A percentile compares a stretch with the other conserved stretches of the same genome.
Evolutionary conservation across 2,888 invertebrate genomes (phyloP).

Genomic region (Epicampocera succincta): DNA sequence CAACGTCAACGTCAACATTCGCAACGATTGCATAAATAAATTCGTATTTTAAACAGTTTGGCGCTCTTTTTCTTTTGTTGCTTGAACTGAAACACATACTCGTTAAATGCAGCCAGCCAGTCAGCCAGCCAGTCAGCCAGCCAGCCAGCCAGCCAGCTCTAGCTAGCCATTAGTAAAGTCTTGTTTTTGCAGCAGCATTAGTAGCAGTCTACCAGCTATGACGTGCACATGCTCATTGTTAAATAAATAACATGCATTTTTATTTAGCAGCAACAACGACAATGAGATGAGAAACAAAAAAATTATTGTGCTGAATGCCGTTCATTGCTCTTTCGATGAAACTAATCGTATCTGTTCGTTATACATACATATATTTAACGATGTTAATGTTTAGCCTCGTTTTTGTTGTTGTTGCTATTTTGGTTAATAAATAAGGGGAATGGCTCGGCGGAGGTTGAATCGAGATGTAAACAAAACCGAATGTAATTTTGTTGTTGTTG

Average conservation of each 20-base stretch:
- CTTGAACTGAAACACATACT: constrained; percentile 35
- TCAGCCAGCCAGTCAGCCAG: no score
- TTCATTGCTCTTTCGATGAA: constrained; percentile 78
- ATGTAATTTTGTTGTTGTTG: constrained; percentile 51
- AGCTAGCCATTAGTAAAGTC: constrained; percentile 24
- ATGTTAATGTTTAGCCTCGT: constrained; percentile 65
- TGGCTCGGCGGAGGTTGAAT: constrained; percentile 28
- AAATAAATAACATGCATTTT: constrained; percentile 56
- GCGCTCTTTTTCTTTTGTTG: constrained; percentile 59
- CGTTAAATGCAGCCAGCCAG: constrained; percentile 36
- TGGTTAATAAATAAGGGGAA: constrained; percentile 47
- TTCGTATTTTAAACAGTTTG: constrained; percentile 48
- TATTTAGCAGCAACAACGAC: constrained; percentile 37
- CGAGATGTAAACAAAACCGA: constrained; percentile 26
- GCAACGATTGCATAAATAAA: constrained; percentile 65
- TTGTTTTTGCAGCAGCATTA: constrained; percentile 18
- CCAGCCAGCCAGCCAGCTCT: no score
- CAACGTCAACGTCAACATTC: not conserved
- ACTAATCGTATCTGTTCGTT: constrained; percentile 44
- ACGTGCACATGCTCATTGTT: constrained; percentile 65
- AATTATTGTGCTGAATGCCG: constrained; percentile 77
- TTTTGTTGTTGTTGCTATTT: constrained; percentile 19
- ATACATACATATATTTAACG: constrained; percentile 47
- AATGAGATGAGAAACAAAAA: constrained; percentile 33
- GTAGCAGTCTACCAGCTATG: constrained; percentile 43